A percentile compares a stretch with the other conserved stretches of the same genome.
Evolutionary conservation across 2,888 invertebrate species (phyloP).

Genomic region (Oxycera nigricornis): DNA sequence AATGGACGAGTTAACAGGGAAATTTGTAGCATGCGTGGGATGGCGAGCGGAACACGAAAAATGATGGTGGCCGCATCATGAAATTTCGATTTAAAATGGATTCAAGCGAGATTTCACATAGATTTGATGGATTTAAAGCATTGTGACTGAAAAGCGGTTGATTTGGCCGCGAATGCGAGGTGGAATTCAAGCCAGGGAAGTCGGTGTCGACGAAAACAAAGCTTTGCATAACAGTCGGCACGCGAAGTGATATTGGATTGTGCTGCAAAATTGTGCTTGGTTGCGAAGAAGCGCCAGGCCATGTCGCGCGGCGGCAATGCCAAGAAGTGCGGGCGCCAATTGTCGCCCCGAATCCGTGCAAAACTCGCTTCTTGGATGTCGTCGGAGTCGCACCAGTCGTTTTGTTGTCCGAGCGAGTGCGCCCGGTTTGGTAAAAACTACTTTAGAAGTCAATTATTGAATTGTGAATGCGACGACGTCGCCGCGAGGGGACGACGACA

Average conservation of each 20-base stretch:
- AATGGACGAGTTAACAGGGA: background rate
- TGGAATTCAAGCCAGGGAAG: background rate
- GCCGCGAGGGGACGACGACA: conserved; percentile 8
- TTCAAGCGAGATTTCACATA: conserved; percentile 7
- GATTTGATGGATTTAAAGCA: background rate
- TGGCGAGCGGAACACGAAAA: background rate
- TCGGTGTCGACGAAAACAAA: background rate
- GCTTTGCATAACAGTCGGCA: conserved; percentile 7
- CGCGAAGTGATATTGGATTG: background rate
- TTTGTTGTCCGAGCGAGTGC: background rate
- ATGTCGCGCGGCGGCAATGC: background rate
- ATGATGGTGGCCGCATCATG: background rate
- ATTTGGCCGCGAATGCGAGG: too few relatives aligned
- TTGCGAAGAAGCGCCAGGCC: background rate
- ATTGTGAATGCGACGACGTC: conserved; percentile 27
- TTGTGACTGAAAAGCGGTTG: too few relatives aligned
- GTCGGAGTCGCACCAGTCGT: background rate
- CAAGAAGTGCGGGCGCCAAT: conserved; percentile 23
- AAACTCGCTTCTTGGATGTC: background rate
- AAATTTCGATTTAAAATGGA: background rate
- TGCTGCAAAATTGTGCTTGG: background rate
- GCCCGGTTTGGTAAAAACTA: conserved; percentile 33
- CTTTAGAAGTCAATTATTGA: conserved; percentile 37
- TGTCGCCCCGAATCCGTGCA: background rate
- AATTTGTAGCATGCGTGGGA: conserved; percentile 39